Conservation (phyloP, 2,113 vertebrate genomes). For the Myotis brandtii region DNA sequence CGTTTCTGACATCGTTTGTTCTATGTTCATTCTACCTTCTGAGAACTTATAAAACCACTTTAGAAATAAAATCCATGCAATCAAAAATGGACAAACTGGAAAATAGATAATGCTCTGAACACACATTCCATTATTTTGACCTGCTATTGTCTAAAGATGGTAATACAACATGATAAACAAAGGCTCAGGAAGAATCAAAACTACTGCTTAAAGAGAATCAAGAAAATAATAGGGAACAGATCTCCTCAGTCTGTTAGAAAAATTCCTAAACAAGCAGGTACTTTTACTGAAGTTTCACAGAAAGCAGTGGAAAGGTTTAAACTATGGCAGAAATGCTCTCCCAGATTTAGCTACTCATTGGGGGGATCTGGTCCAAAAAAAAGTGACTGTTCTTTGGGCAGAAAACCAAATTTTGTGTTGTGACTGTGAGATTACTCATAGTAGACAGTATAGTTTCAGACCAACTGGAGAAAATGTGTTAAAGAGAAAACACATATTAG, state of each 20-base stretch:
- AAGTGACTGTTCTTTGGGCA: constrained; percentile 37
- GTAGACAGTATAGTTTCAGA: constrained; percentile 57
- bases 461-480: constrained; percentile 55
- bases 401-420: constrained; percentile 62
- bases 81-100: neutral
- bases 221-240: neutral
- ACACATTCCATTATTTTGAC: neutral
- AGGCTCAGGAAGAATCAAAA: neutral
- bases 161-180: neutral
- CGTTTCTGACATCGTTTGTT: neutral
- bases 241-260: neutral
- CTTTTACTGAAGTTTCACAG: neutral
- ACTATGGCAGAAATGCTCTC: neutral
- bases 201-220: neutral
- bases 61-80: neutral
- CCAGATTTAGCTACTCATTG: neutral
- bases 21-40: neutral
- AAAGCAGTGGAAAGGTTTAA: neutral
- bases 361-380: neutral
- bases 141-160: neutral
- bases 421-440: constrained; percentile 60
- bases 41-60: neutral
- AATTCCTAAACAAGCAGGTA: neutral
- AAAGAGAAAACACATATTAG: constrained; percentile 70
- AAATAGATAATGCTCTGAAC: neutral